A percentile compares a stretch with the other conserved stretches of the same genome.
phyloP scores from a whole-genome alignment of 1,140 invertebrate species.

The Drosophila paulistorum region DNA sequence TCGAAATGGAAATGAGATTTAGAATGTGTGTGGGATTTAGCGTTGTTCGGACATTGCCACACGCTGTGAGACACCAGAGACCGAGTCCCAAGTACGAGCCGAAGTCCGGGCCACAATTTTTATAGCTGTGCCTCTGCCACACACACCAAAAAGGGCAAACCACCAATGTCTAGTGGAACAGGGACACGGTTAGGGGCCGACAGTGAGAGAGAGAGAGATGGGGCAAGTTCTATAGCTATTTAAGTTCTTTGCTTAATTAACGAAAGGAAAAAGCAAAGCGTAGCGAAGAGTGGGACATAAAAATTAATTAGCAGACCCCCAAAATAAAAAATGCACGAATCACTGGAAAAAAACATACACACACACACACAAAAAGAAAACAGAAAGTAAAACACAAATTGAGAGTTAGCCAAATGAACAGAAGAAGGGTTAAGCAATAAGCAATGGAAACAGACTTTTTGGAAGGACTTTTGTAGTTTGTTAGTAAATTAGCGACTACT shows the following conservation, averaged over 20 bases:
- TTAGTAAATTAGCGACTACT: background rate
- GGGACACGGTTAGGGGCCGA: slow-evolving; percentile 19
- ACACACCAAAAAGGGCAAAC: slow-evolving; percentile 13
- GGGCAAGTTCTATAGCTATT: slow-evolving; percentile 37
- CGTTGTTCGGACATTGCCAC: slow-evolving; percentile 49
- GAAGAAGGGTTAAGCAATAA: background rate
- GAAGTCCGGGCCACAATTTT: slow-evolving; percentile 30
- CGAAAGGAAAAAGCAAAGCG: slow-evolving; percentile 64
- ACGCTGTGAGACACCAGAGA: slow-evolving; percentile 52
- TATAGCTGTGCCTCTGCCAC: slow-evolving; percentile 35
- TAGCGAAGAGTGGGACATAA: slow-evolving; percentile 68
- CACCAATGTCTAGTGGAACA: slow-evolving; percentile 31
- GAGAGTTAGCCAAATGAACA: background rate
- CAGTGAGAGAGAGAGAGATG: background rate
- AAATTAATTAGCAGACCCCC: slow-evolving; percentile 71
- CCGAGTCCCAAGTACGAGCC: background rate
- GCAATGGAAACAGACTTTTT: background rate
- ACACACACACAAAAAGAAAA: background rate
- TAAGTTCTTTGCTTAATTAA: slow-evolving; percentile 77
- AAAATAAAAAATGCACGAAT: slow-evolving; percentile 47
- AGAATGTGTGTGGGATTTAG: slow-evolving; percentile 51
- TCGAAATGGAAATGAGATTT: slow-evolving; percentile 45
- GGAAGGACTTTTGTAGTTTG: background rate
- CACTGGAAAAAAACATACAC: background rate
- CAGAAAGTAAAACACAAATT: background rate